These are phyloP conservation scores for Drosophila nannoptera DNA, from an alignment of 1,140 invertebrate genomes.

Conservation along the genomic window DNA sequence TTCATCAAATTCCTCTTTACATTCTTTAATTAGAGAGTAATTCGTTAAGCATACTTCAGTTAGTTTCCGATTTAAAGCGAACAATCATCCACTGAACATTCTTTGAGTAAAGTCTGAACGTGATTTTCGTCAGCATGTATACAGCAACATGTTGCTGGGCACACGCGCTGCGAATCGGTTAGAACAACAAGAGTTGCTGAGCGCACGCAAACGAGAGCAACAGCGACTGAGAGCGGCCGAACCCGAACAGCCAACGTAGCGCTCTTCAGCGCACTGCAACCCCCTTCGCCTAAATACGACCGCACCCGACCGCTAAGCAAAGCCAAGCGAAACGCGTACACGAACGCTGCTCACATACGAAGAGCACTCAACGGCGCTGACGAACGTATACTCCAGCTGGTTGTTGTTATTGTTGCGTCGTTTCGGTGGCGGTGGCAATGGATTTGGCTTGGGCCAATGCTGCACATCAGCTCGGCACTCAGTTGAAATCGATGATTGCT, in stretches of 20 bases:
- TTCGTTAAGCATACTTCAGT: not conserved
- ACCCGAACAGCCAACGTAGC: not conserved
- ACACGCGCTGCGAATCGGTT: conserved; percentile 36
- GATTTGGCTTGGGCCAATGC: conserved; percentile 15
- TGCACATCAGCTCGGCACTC: conserved; percentile 44
- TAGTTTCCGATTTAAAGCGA: too few relatives aligned
- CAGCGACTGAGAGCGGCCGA: conserved; percentile 11
- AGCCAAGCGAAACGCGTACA: conserved; percentile 5
- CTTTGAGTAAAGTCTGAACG: not conserved
- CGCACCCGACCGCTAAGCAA: conserved; percentile 8
- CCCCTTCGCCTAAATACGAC: not conserved
- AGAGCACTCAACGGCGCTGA: not conserved
- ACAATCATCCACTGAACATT: not conserved
- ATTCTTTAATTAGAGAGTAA: not conserved
- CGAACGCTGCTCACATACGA: conserved; percentile 1
- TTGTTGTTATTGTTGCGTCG: not conserved
- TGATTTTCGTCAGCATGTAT: conserved; percentile 18
- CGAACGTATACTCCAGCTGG: conserved; percentile 6
- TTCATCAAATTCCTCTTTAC: too few relatives aligned
- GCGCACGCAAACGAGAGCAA: not conserved
- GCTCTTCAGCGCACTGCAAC: conserved; percentile 22
- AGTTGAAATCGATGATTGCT: conserved; percentile 67
- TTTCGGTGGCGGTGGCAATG: conserved; percentile 28
- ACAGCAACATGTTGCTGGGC: conserved; percentile 43
- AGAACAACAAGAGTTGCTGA: conserved; percentile 34